These are phyloP conservation scores for Xyrauchen texanus DNA, from an alignment of 2,113 vertebrate genomes.

Conservation along the genomic window DNA sequence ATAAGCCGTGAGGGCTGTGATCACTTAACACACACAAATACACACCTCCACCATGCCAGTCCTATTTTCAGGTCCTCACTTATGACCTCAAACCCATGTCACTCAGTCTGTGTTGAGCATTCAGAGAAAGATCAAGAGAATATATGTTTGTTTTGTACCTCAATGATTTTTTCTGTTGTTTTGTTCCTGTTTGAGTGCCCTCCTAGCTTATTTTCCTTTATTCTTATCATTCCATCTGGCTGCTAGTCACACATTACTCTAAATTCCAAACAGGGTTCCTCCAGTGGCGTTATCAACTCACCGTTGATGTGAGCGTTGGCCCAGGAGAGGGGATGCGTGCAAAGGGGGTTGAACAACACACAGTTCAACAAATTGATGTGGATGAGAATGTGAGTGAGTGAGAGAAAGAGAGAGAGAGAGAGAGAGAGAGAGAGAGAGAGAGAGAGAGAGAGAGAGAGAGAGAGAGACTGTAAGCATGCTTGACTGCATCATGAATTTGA, in stretches of 20 bases:
- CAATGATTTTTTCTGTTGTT: constrained; percentile 28
- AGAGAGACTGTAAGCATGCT: constrained; percentile 1
- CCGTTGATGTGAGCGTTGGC: constrained; percentile 52
- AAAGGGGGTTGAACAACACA: constrained; percentile 42
- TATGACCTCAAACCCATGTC: constrained; percentile 44
- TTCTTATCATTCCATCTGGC: constrained; percentile 59
- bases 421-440: constrained; percentile 20
- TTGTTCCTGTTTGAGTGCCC: constrained; percentile 49
- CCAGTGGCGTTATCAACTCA: constrained; percentile 58
- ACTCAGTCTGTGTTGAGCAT: not conserved
- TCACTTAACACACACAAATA: constrained; percentile 43
- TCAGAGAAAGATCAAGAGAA: constrained; percentile 44
- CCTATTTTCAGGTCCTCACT: constrained; percentile 31
- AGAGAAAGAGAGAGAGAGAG: not conserved
- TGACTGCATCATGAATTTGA: constrained; percentile 35
- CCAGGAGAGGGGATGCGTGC: constrained; percentile 53
- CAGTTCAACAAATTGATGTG: constrained; percentile 50
- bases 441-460: constrained; percentile 30
- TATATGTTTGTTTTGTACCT: constrained; percentile 42
- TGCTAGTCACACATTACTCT: constrained; percentile 62
- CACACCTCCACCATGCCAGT: constrained; percentile 4
- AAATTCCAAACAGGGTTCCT: constrained; percentile 58
- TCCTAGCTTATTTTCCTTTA: constrained; percentile 52
- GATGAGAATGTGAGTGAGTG: not conserved
- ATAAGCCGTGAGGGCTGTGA: constrained; percentile 39